Conservation (phyloP, 2,113 vertebrate genomes). For the Cervus canadensis region DNA sequence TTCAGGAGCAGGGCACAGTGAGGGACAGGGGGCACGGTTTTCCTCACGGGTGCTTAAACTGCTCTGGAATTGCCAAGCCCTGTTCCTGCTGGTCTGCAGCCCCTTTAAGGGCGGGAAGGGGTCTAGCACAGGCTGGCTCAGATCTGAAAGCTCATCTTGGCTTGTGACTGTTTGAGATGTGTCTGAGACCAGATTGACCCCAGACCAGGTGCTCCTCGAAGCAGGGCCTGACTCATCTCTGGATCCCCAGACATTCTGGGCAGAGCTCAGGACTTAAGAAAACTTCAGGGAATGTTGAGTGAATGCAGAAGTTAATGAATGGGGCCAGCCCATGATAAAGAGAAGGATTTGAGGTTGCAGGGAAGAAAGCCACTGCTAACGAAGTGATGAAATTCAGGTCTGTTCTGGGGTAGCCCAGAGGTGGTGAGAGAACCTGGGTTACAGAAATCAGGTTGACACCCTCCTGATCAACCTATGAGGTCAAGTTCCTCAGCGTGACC, state of each 20-base stretch:
- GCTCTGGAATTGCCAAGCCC: background rate
- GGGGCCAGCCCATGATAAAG: background rate
- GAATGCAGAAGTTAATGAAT: background rate
- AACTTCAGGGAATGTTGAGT: background rate
- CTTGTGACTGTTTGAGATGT: background rate
- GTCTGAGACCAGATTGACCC: background rate
- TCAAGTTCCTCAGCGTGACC: background rate
- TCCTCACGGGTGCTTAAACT: background rate
- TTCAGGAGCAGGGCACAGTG: fast-evolving
- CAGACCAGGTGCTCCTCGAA: background rate
- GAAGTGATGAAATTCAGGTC: background rate
- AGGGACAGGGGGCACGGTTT: background rate
- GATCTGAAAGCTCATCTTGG: background rate
- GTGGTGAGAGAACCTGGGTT: background rate
- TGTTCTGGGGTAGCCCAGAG: background rate
- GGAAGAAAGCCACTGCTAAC: background rate
- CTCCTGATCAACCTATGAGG: background rate
- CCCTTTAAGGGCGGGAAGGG: background rate
- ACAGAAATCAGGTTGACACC: background rate
- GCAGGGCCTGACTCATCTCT: background rate
- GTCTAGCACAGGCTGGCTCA: background rate
- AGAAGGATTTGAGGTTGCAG: background rate
- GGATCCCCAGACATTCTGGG: background rate
- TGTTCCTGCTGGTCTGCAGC: too few relatives aligned
- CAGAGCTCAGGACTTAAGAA: background rate